phyloP scores from a whole-genome alignment of 2,113 vertebrate genomes.

The Antennarius striatus region DNA sequence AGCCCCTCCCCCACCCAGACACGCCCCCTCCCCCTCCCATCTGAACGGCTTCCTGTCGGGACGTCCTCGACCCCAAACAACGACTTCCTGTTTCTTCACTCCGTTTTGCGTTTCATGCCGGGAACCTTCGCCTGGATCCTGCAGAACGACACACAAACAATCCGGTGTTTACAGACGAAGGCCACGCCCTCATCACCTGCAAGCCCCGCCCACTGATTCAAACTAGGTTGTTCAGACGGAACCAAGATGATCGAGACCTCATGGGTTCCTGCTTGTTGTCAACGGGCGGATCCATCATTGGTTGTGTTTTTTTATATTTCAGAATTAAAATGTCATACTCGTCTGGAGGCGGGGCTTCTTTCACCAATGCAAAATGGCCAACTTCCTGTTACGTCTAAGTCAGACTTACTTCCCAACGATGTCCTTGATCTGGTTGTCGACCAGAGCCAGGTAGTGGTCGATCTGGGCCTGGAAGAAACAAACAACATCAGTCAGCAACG shows the following conservation, averaged over 20 bases:
- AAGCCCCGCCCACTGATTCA: too few species aligned
- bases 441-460: slow-evolving; percentile 88
- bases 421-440: slow-evolving; percentile 90
- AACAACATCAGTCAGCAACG: background rate
- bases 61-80: slow-evolving; percentile 40
- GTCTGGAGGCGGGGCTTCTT: too few species aligned
- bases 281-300: too few species aligned
- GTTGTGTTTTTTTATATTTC: too few species aligned
- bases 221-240: too few species aligned
- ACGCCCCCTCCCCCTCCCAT: slow-evolving; percentile 57
- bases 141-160: slow-evolving; percentile 5
- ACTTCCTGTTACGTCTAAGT: too few species aligned
- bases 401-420: slow-evolving; percentile 88
- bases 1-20: background rate
- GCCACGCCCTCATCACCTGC: too few species aligned
- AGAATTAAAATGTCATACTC: too few species aligned
- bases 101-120: slow-evolving; percentile 92
- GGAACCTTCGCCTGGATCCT: slow-evolving; percentile 96
- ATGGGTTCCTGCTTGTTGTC: too few species aligned
- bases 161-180: too few species aligned
- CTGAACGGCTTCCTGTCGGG: slow-evolving; percentile 35
- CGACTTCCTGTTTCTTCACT: slow-evolving; percentile 78
- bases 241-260: too few species aligned
- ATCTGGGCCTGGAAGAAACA: slow-evolving; percentile 86
- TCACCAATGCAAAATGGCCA: too few species aligned